Evolutionary conservation across 2,797 vertebrate species (phyloP).

Genomic region (Melanotaenia pygmaea): DNA sequence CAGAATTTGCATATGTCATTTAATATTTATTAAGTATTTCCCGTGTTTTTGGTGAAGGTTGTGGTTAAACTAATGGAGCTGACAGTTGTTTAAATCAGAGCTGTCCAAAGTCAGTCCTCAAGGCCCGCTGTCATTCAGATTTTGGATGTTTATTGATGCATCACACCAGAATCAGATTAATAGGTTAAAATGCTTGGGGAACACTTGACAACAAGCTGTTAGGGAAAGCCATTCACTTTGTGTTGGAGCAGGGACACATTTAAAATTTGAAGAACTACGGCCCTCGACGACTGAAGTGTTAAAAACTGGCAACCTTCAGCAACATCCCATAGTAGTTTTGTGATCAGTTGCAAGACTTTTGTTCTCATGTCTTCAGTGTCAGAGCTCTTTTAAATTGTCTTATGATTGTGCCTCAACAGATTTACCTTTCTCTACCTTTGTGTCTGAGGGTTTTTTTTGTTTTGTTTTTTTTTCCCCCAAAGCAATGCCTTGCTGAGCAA

Average conservation of each 20-base stretch:
- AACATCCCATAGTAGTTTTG: constrained; percentile 52
- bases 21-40: too few relatives aligned
- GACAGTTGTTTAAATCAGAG: too few relatives aligned
- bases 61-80: constrained; percentile 3
- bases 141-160: not conserved
- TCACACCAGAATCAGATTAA: not conserved
- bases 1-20: not conserved
- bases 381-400: constrained; percentile 52
- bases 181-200: not conserved
- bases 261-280: not conserved
- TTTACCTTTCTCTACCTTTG: constrained; percentile 52
- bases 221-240: too few relatives aligned
- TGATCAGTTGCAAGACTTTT: constrained; percentile 47
- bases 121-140: not conserved
- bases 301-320: constrained; percentile 34
- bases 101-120: too few relatives aligned
- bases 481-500: constrained; percentile 57
- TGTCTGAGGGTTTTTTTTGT: constrained; percentile 24
- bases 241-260: not conserved
- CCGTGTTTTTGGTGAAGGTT: not conserved
- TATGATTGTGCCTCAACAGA: constrained; percentile 62
- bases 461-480: constrained; percentile 23
- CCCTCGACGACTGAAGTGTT: constrained; percentile 1
- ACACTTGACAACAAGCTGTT: not conserved
- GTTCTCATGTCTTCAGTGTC: constrained; percentile 46